Base-by-base conservation (phyloP, 2,797 vertebrate genomes). In the Caiman crocodilus region DNA sequence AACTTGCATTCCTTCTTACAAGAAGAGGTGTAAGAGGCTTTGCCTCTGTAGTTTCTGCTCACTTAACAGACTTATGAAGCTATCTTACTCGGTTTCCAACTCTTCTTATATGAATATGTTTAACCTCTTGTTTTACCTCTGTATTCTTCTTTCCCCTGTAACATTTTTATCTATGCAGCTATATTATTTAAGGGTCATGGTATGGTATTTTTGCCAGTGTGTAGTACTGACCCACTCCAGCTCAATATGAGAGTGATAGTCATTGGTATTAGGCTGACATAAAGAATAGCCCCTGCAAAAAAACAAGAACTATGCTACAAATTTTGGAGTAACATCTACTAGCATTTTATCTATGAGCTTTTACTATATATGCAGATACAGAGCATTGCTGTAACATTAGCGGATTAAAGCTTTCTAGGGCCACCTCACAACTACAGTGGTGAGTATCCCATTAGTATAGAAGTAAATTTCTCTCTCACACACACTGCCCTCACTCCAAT, bases 401-500 rank as follows among this genome's bases (percentile, higher is more conserved):
- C 69, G 69, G 71, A 17, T 80, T 60, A 23, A 67, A 8, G 3
- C 60, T 84, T 20, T 5, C 63, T 75, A 76, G 9, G 76, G 50
- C 32, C 67, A 67, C 26, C 15, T 21, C 1, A 0, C 7, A n/a
- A 7, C 64, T 11, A 57, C 57, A 64, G 21, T 11, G 11, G 25
- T 0, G 0, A 90, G 13, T 58, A 76, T 4, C n/a, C 69, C 12
- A 1, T 18, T 3, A 56, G 32, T 5, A 67, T 77, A 11, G 55
- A 30, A 78, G 50, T 30, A n/a, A 8, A 1, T n/a, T 82, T 64
- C 74, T 89, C 23, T 23, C 65, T 42, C n/a, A 65, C 2, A 3
- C 60, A 26, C 83, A 55, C 35, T 4, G 17, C 18, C 25, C 79
- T 90, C 79, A 5, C 76, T 78, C 76, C 57, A 6, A 74, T 28